Percentiles rank a stretch among this genome's conserved stretches.
Evolutionary conservation across 2,797 vertebrate genomes (phyloP).

Genomic region (Merluccius polli): DNA sequence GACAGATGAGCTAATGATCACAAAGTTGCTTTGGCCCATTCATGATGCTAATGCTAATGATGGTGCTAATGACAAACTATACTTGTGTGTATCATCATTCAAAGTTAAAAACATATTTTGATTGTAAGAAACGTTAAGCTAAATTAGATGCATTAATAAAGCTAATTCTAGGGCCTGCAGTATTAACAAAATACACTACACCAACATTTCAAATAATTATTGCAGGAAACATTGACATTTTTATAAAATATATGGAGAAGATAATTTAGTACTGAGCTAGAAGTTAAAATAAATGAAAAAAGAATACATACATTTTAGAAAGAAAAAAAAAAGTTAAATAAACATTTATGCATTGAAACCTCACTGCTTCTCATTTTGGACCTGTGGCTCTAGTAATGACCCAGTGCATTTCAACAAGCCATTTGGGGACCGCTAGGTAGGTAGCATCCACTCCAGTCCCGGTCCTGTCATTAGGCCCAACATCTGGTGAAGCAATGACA

Average conservation of each 20-base stretch:
- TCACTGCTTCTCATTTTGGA: not conserved
- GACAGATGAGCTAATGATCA: not conserved
- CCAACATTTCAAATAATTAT: not conserved
- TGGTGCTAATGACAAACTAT: not conserved
- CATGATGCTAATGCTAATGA: not conserved
- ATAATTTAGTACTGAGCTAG: not conserved
- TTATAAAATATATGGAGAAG: not conserved
- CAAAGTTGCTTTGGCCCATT: not conserved
- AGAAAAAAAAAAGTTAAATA: not conserved
- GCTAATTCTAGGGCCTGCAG: not conserved
- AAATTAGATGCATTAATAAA: not conserved
- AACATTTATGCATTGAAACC: not conserved
- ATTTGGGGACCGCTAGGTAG: not conserved
- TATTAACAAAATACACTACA: not conserved
- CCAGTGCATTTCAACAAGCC: not conserved
- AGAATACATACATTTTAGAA: not conserved
- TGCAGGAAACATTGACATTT: not conserved
- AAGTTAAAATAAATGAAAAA: not conserved
- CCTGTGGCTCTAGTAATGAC: not conserved
- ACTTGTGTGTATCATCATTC: not conserved
- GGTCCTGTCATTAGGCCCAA: constrained; percentile 2
- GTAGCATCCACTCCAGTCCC: not conserved
- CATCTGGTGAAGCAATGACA: not conserved
- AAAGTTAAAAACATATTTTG: not conserved
- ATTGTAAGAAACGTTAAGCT: not conserved